phyloP scores from a whole-genome alignment of 2,113 vertebrate species.

The Xerus inauris region DNA sequence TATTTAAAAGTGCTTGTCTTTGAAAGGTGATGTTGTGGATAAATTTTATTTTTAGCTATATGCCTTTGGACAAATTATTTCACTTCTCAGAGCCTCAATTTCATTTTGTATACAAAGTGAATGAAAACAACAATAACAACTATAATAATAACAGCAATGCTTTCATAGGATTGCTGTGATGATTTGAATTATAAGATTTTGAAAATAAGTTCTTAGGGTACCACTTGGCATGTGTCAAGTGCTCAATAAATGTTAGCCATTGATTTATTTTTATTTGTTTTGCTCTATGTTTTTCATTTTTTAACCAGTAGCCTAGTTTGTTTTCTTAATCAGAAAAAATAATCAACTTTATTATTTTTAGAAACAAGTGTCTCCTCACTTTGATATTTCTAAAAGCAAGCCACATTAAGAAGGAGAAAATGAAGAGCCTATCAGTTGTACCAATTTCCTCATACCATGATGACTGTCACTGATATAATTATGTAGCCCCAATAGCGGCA shows the following conservation, averaged over 20 bases:
- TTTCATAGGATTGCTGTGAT: neutral
- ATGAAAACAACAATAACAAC: neutral
- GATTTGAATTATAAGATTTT: slow-evolving; percentile 22
- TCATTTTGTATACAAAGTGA: neutral
- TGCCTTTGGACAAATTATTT: neutral
- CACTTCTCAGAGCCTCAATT: neutral
- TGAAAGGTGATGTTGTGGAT: neutral
- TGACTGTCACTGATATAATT: neutral
- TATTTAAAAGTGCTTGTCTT: neutral
- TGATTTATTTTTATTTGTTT: neutral
- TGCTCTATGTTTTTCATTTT: neutral
- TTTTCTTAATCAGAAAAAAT: slow-evolving; percentile 4
- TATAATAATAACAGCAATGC: neutral
- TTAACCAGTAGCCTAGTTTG: neutral
- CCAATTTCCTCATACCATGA: neutral
- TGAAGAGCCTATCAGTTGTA: neutral
- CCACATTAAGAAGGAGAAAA: neutral
- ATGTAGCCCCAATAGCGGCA: neutral
- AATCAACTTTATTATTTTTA: neutral
- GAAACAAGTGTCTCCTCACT: neutral
- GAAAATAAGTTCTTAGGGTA: neutral
- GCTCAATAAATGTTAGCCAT: neutral
- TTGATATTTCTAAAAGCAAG: neutral
- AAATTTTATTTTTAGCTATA: neutral
- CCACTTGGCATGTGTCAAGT: neutral